Percentiles rank a stretch among this genome's conserved stretches.
Conservation (phyloP, 2,113 vertebrate species). For the Cepphus grylle region DNA sequence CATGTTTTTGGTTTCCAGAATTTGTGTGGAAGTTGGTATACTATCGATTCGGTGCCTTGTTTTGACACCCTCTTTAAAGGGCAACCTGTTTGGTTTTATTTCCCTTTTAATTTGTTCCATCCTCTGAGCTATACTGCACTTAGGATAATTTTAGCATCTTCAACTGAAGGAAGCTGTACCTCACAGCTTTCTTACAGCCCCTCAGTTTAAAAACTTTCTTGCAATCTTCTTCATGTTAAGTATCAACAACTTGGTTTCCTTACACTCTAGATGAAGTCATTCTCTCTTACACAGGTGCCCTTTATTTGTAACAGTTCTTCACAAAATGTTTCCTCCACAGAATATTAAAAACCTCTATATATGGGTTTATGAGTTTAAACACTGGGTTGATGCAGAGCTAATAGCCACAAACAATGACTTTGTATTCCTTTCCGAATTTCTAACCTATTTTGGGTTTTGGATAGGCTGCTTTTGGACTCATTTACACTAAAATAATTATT, state of each 20-base stretch:
- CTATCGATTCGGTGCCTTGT: background rate
- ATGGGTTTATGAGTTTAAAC: slow-evolving; percentile 4
- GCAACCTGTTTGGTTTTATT: background rate
- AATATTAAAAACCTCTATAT: slow-evolving; percentile 10
- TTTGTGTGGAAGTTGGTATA: background rate
- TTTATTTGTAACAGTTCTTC: background rate
- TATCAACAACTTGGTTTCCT: background rate
- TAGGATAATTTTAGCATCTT: background rate
- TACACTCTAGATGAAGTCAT: background rate
- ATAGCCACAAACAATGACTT: background rate
- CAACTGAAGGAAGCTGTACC: background rate
- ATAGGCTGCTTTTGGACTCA: slow-evolving; percentile 46
- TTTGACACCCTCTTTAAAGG: background rate
- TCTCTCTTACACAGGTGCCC: background rate
- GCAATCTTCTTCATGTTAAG: background rate
- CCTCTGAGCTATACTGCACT: background rate
- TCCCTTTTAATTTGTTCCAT: background rate
- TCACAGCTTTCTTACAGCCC: background rate
- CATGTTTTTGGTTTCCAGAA: background rate
- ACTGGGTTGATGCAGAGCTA: slow-evolving; percentile 9
- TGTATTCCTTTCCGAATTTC: slow-evolving; percentile 16
- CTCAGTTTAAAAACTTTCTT: background rate
- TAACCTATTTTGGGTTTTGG: slow-evolving; percentile 2
- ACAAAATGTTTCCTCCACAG: background rate
- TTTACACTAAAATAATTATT: slow-evolving; percentile 67